Evolutionary conservation across 2,797 vertebrate genomes (phyloP).

Genomic region (Myiotriccus ornatus): DNA sequence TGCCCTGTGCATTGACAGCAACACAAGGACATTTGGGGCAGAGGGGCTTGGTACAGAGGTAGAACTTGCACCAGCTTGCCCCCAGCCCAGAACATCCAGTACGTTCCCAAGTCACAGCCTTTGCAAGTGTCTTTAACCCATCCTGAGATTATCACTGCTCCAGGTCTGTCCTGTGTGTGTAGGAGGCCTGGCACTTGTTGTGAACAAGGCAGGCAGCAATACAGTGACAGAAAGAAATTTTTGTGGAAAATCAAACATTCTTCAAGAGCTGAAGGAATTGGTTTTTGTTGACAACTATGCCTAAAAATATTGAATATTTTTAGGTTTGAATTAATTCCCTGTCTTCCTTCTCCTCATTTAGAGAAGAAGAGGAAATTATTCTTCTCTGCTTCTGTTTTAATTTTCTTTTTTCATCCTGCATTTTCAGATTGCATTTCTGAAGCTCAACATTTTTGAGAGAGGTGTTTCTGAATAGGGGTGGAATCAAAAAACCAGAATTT

Average conservation of each 20-base stretch:
- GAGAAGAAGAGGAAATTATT: not conserved
- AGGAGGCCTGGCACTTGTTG: not conserved
- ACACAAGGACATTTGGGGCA: not conserved
- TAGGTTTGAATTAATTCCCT: not conserved
- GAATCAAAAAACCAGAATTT: not conserved
- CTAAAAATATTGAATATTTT: not conserved
- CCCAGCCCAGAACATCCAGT: not conserved
- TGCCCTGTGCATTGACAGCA: not conserved
- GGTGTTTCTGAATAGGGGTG: not conserved
- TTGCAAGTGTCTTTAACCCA: not conserved
- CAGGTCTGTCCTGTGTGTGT: not conserved
- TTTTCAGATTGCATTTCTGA: not conserved
- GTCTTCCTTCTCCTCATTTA: not conserved
- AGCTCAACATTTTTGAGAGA: not conserved
- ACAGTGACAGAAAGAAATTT: not conserved
- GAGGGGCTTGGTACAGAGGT: rapidly evolving
- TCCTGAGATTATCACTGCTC: not conserved
- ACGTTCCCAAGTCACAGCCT: not conserved
- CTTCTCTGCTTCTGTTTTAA: not conserved
- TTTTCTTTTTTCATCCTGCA: not conserved
- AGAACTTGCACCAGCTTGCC: not conserved
- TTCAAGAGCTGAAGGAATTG: not conserved
- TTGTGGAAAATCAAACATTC: not conserved
- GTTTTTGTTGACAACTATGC: not conserved
- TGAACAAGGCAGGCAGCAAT: not conserved